phyloP scores from a whole-genome alignment of 2,113 vertebrate genomes.

The Pterocles orientalis region DNA sequence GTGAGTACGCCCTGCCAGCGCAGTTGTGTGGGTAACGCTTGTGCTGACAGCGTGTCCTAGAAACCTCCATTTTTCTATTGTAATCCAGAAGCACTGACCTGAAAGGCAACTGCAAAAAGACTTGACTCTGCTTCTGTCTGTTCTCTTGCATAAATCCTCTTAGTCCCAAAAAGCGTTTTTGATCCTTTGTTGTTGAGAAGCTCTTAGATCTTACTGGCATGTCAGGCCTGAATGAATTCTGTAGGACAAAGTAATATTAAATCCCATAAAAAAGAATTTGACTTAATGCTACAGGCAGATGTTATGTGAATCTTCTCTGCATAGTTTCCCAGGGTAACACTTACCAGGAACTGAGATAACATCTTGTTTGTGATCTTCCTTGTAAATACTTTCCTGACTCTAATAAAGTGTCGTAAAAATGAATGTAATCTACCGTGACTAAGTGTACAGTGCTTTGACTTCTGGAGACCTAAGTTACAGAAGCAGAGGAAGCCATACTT shows the following conservation, averaged over 20 bases:
- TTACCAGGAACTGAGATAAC: background rate
- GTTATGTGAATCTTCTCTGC: background rate
- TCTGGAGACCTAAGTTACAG: background rate
- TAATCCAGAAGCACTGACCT: background rate
- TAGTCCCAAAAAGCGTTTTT: background rate
- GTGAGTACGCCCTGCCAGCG: accelerated
- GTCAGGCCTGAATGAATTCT: background rate
- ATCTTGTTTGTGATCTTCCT: background rate
- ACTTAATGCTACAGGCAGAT: background rate
- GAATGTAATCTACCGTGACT: background rate
- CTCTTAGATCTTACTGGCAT: background rate
- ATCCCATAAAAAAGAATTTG: background rate
- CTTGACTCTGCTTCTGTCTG: background rate
- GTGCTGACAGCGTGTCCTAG: background rate
- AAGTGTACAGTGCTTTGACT: background rate
- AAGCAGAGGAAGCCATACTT: background rate
- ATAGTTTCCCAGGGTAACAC: background rate
- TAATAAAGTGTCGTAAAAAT: background rate
- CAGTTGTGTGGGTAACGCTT: accelerated
- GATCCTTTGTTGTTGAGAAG: background rate
- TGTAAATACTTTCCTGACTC: background rate
- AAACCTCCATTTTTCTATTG: background rate
- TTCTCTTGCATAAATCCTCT: accelerated
- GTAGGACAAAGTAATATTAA: background rate
- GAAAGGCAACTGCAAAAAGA: background rate